These are phyloP conservation scores for Synergus gifuensis DNA, from an alignment of 2,888 invertebrate species.

Conservation along the genomic window DNA sequence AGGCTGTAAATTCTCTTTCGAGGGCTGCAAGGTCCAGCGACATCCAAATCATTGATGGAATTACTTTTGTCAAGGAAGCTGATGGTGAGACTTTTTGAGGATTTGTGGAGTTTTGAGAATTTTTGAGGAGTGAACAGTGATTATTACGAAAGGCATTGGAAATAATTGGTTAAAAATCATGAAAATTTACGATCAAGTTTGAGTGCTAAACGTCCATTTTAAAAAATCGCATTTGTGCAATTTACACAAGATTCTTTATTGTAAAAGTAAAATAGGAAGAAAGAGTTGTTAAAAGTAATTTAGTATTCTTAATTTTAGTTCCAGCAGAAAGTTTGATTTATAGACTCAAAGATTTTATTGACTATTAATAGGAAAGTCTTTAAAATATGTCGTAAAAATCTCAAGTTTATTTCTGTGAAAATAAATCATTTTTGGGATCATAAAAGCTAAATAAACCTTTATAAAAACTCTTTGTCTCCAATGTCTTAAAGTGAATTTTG, in stretches of 20 bases:
- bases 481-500: neutral
- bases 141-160: neutral
- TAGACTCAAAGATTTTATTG: too few relatives aligned
- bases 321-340: neutral
- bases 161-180: neutral
- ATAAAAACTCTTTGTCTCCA: neutral
- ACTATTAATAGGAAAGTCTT: too few relatives aligned
- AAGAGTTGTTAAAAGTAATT: neutral
- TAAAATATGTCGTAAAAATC: too few relatives aligned
- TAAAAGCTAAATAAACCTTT: neutral
- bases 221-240: too few relatives aligned
- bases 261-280: too few relatives aligned
- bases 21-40: conserved; percentile 80
- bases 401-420: too few relatives aligned
- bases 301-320: neutral
- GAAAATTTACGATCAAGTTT: neutral
- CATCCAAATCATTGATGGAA: conserved; percentile 81
- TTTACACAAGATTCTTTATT: neutral
- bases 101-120: neutral
- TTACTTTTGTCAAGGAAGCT: conserved; percentile 79
- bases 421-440: too few relatives aligned
- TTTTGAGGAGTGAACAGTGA: neutral
- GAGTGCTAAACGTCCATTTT: neutral
- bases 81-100: conserved; percentile 67
- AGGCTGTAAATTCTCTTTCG: conserved; percentile 80